A percentile compares a stretch with the other conserved stretches of the same genome.
Conservation (phyloP, 2,888 invertebrate species). For the Morpho achilles region DNA sequence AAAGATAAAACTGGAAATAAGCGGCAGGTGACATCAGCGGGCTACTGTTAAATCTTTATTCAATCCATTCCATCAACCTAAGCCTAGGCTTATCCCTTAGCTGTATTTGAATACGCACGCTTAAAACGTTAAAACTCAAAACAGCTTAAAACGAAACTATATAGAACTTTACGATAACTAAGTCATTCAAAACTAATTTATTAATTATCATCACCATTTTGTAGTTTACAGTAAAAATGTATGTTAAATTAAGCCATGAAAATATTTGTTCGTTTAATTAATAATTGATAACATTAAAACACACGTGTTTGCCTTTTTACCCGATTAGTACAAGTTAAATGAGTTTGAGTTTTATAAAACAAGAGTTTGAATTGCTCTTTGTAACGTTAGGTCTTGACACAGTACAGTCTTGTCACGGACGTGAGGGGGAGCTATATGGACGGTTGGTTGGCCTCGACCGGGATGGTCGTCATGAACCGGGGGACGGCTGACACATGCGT, state of each 20-base stretch:
- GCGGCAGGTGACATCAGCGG: background rate
- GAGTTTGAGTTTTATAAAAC: slow-evolving; percentile 27
- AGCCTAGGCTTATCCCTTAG: background rate
- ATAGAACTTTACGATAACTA: too few relatives aligned
- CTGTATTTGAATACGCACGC: background rate
- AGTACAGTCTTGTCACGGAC: too few relatives aligned
- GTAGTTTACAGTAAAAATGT: background rate
- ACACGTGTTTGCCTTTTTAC: slow-evolving; percentile 17
- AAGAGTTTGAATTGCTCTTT: slow-evolving; percentile 22
- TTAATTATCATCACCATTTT: too few relatives aligned
- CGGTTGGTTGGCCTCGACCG: too few relatives aligned
- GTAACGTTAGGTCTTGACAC: slow-evolving; percentile 26
- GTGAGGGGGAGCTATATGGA: too few relatives aligned
- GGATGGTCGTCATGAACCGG: too few relatives aligned
- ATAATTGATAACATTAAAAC: slow-evolving; percentile 11
- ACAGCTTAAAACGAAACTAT: too few relatives aligned
- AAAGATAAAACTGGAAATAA: background rate
- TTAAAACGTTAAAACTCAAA: background rate
- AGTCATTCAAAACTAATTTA: too few relatives aligned
- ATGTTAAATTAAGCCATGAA: background rate
- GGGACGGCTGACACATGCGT: too few relatives aligned
- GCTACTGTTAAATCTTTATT: background rate
- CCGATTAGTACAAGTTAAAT: slow-evolving; percentile 26
- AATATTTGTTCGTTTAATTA: slow-evolving; percentile 3
- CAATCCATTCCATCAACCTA: slow-evolving; percentile 1